Conservation (phyloP, 2,113 vertebrate species). For the Merops nubicus region DNA sequence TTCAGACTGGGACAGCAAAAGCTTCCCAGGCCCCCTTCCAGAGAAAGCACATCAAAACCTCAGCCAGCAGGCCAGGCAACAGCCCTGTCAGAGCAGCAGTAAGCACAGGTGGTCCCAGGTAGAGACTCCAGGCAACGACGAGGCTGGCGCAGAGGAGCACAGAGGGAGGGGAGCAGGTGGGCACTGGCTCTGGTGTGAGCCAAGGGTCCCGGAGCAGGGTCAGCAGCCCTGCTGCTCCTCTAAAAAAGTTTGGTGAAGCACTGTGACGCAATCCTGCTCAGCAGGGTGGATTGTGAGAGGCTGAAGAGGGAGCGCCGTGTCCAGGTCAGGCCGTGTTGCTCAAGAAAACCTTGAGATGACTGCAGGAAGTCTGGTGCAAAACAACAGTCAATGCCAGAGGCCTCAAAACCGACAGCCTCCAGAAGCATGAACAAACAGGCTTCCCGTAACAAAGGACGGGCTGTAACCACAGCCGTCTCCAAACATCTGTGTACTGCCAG, state of each 20-base stretch:
- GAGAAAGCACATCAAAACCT: neutral
- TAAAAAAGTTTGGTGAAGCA: neutral
- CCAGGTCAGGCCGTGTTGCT: neutral
- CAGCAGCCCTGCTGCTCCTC: neutral
- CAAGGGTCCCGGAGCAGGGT: rapidly evolving
- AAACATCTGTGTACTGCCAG: rapidly evolving
- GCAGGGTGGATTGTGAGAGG: neutral
- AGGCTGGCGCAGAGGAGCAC: no score
- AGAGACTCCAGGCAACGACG: neutral
- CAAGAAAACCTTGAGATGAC: neutral
- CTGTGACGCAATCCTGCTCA: neutral
- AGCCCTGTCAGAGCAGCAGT: neutral
- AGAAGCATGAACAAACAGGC: neutral
- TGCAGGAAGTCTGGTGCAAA: rapidly evolving
- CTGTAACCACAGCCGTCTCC: neutral
- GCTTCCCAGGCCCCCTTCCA: neutral
- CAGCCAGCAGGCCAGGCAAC: no score
- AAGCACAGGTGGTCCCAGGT: neutral
- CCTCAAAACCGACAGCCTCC: neutral
- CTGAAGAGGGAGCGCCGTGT: neutral
- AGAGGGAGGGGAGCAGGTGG: rapidly evolving
- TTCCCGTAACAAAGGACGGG: neutral
- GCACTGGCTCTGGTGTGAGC: neutral
- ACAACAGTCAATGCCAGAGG: neutral
- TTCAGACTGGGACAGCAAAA: no score